These are phyloP conservation scores for Lathamus discolor DNA, from an alignment of 2,113 vertebrate species.

Conservation along the genomic window DNA sequence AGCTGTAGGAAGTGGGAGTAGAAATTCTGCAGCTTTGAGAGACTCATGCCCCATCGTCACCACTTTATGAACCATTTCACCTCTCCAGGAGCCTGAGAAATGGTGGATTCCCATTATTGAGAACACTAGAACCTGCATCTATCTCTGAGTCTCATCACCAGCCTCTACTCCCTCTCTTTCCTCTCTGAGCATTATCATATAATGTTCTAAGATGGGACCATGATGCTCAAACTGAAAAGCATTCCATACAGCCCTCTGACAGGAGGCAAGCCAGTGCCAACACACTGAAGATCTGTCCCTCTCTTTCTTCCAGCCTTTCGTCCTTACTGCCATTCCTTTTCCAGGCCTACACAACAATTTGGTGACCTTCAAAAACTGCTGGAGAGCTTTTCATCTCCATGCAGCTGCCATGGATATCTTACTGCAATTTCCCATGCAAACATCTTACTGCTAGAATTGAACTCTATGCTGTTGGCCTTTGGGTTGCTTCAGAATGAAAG, in stretches of 20 bases:
- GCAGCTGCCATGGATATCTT: background rate
- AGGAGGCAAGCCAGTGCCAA: background rate
- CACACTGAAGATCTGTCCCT: background rate
- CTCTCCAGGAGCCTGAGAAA: background rate
- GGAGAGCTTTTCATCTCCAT: background rate
- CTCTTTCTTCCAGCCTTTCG: background rate
- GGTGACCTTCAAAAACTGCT: background rate
- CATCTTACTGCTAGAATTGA: background rate
- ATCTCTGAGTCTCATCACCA: background rate
- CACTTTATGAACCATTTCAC: background rate
- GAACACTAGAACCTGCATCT: background rate
- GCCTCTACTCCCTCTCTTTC: background rate
- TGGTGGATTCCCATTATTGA: background rate
- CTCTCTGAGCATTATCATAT: background rate
- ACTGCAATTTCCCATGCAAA: background rate
- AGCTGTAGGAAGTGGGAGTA: background rate
- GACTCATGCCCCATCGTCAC: background rate
- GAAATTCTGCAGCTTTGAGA: background rate
- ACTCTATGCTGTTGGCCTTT: background rate
- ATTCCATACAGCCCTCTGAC: background rate
- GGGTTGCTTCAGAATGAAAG: background rate
- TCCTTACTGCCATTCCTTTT: background rate
- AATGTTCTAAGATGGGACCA: background rate
- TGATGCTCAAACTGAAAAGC: background rate
- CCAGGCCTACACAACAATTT: background rate